These are phyloP conservation scores for Hesperia comma DNA, from an alignment of 2,888 invertebrate genomes.

Conservation along the genomic window DNA sequence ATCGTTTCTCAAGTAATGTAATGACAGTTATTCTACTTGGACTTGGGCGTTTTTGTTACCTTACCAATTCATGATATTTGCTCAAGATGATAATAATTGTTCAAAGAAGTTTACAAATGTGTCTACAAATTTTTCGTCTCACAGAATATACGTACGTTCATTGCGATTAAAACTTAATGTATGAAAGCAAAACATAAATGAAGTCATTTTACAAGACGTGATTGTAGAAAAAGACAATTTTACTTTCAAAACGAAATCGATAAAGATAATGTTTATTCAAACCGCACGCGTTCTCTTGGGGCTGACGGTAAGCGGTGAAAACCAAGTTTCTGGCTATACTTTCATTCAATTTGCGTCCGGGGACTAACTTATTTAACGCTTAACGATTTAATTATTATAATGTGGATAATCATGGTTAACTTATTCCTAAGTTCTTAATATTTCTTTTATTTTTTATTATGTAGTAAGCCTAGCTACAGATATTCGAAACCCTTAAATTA, in stretches of 20 bases:
- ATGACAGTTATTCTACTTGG: too few relatives aligned
- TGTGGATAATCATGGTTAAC: background rate
- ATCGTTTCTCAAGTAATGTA: too few relatives aligned
- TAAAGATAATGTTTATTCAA: slow-evolving; percentile 33
- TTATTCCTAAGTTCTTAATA: too few relatives aligned
- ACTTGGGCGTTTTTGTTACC: too few relatives aligned
- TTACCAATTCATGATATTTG: too few relatives aligned
- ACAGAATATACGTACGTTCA: background rate
- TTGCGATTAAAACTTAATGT: background rate
- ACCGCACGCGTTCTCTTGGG: slow-evolving; percentile 33
- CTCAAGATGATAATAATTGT: too few relatives aligned
- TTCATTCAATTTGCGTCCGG: slow-evolving; percentile 15
- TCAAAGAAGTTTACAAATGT: too few relatives aligned
- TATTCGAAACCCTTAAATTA: too few relatives aligned
- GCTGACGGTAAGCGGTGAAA: slow-evolving; percentile 32
- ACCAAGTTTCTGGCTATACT: slow-evolving; percentile 22
- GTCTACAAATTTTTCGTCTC: too few relatives aligned
- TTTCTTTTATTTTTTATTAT: too few relatives aligned
- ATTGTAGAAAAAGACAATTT: slow-evolving; percentile 18
- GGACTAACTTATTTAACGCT: slow-evolving; percentile 6
- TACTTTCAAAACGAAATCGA: slow-evolving; percentile 35
- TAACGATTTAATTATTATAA: background rate
- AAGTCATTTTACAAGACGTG: slow-evolving; percentile 15
- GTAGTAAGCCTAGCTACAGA: too few relatives aligned
- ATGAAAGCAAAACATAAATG: slow-evolving; percentile 27